Evolutionary conservation across 2,888 invertebrate genomes (phyloP), one percentile per base, ranked within the genome.

Genomic region (Chamaedrilus cognettii): DNA sequence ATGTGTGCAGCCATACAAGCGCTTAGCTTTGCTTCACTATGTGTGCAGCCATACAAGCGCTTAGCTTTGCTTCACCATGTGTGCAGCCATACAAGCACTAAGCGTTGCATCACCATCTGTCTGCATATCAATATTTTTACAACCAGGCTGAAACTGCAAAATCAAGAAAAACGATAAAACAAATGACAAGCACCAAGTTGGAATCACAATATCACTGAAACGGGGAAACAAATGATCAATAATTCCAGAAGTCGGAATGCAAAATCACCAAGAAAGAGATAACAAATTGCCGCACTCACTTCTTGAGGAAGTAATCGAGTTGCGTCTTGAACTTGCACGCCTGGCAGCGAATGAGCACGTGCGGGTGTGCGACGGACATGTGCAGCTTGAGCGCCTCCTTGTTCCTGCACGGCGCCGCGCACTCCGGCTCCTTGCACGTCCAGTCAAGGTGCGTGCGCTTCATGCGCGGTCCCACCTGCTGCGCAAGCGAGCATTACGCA

Each of bases 311-410:
- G 33, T 62, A 34, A 32, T 62, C 62, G 7, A 62, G 31, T 23
- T 62, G 62, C n/a, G 62, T 62, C 51, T 51, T 62, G 33, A 62
- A 62, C 30, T 51, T 23, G 32, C 62, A 62, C 19, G 31, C 51
- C 5, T 50, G 62, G 32, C 62, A 62, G 2, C 30, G 28, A 23
- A 51, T 33, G 30, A 51, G 23, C 26, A 62, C 51, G 0, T 30
- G 30, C 31, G 62, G 62, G 33, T 62, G 62, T 5, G n/a, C 32
- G 51, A 33, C 50, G 19, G 50, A 51, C 62, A 62, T 62, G 52
- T 62, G 62, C 31, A 5, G 5, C 51, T 51, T 62, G 28, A 62
- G 23, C 62, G 28, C 31, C 23, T 62, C 62, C 32, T 62, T 62
- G 19, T 31, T 62, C 62, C 51, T 62, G 31, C 28, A 49, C 31